These are phyloP conservation scores for Dynastes hyllus DNA, from an alignment of 2,888 invertebrate genomes.

Conservation along the genomic window DNA sequence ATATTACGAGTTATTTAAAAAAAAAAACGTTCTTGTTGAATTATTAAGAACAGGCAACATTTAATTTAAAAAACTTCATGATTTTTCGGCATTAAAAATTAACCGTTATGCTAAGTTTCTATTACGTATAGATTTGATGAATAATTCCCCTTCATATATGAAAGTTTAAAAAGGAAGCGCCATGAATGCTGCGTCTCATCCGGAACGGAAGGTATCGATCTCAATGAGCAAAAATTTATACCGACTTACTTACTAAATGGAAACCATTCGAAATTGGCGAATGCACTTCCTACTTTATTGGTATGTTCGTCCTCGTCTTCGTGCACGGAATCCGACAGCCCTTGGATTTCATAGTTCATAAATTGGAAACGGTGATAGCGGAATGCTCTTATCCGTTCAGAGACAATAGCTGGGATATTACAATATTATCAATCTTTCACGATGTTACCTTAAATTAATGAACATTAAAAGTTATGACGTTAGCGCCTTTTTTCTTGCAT, in stretches of 20 bases:
- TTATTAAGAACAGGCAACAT: neutral
- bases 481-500: too few relatives aligned
- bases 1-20: too few relatives aligned
- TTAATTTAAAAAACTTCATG: neutral
- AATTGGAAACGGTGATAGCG: neutral
- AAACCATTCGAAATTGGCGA: neutral
- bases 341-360: neutral
- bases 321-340: neutral
- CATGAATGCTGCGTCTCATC: neutral
- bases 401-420: neutral
- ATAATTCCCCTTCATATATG: neutral
- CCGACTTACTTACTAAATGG: neutral
- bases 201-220: neutral
- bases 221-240: constrained; percentile 3
- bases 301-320: neutral
- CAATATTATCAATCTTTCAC: constrained; percentile 1
- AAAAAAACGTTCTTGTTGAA: too few relatives aligned
- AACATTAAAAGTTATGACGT: too few relatives aligned
- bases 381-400: neutral
- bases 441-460: neutral
- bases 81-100: neutral
- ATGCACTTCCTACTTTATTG: neutral
- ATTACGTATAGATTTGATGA: neutral
- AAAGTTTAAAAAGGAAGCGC: neutral
- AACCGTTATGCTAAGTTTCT: neutral